Conservation (phyloP, 2,888 invertebrate species). For the Drosophila atroscutellata region DNA sequence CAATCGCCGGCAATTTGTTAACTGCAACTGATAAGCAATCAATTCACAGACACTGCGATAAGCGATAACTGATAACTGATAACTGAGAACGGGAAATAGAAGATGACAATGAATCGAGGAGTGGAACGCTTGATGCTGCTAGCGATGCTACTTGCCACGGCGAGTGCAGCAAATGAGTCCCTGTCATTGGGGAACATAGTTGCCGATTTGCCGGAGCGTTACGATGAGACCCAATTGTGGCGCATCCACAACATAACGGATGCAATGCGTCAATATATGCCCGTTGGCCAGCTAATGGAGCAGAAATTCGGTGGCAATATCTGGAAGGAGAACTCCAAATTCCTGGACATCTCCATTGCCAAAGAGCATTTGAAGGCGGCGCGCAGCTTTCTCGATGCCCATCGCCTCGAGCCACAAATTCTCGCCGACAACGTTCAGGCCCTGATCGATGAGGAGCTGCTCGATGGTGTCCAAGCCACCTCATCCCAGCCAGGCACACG, state of each 20-base stretch:
- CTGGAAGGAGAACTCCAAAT: slow-evolving; percentile 84
- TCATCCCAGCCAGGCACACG: slow-evolving; percentile 86
- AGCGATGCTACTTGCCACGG: slow-evolving; percentile 21
- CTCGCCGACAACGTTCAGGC: slow-evolving; percentile 91
- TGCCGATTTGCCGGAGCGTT: slow-evolving; percentile 77
- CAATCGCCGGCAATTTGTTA: not conserved
- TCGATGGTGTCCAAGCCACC: slow-evolving; percentile 85
- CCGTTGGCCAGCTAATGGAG: slow-evolving; percentile 75
- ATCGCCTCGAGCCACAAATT: slow-evolving; percentile 88
- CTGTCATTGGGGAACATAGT: not conserved
- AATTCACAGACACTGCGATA: slow-evolving; percentile 13
- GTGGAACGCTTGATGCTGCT: slow-evolving; percentile 20
- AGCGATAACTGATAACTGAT: not conserved
- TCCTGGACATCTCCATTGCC: slow-evolving; percentile 89
- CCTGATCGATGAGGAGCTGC: slow-evolving; percentile 89
- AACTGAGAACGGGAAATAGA: slow-evolving; percentile 10
- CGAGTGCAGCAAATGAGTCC: slow-evolving; percentile 12
- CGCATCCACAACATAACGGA: slow-evolving; percentile 82
- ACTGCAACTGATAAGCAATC: slow-evolving; percentile 28
- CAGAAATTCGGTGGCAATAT: slow-evolving; percentile 81
- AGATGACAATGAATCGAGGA: slow-evolving; percentile 9
- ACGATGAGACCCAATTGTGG: slow-evolving; percentile 82
- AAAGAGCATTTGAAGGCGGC: slow-evolving; percentile 88
- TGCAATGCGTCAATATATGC: slow-evolving; percentile 61
- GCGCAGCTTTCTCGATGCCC: slow-evolving; percentile 87